phyloP scores from a whole-genome alignment of 2,797 vertebrate species.

The Centroberyx gerrardi region DNA sequence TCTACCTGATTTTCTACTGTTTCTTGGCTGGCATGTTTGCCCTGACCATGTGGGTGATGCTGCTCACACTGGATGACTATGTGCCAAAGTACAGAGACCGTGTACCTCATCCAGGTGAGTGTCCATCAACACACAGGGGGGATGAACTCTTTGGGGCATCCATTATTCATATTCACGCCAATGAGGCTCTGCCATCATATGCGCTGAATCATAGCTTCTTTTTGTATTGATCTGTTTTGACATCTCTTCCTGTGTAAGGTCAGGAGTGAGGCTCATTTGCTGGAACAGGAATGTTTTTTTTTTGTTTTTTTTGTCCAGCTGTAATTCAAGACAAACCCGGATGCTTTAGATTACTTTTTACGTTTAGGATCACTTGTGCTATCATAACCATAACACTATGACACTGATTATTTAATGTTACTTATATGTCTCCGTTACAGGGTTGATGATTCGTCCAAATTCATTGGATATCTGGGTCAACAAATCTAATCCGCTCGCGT shows the following conservation, averaged over 20 bases:
- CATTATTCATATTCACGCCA: conserved; percentile 68
- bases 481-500: conserved; percentile 83
- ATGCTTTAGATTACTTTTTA: conserved; percentile 1
- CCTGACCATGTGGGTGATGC: conserved; percentile 98
- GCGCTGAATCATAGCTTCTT: conserved; percentile 45
- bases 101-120: conserved; percentile 92
- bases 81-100: conserved; percentile 93
- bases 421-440: conserved; percentile 74
- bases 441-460: conserved; percentile 93
- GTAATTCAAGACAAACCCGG: conserved; percentile 31
- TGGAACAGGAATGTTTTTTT: conserved; percentile 4
- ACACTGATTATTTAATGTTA: neutral
- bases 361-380: neutral
- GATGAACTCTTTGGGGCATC: conserved; percentile 39
- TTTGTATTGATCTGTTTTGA: conserved; percentile 71
- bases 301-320: neutral
- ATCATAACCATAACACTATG: neutral
- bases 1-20: conserved; percentile 97
- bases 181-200: conserved; percentile 52
- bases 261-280: conserved; percentile 12
- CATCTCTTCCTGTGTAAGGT: conserved; percentile 51
- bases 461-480: conserved; percentile 90
- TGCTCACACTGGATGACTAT: conserved; percentile 93
- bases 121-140: neutral
- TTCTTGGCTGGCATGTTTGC: conserved; percentile 96